phyloP scores from a whole-genome alignment of 2,113 vertebrate genomes.

The Calidris pugnax region DNA sequence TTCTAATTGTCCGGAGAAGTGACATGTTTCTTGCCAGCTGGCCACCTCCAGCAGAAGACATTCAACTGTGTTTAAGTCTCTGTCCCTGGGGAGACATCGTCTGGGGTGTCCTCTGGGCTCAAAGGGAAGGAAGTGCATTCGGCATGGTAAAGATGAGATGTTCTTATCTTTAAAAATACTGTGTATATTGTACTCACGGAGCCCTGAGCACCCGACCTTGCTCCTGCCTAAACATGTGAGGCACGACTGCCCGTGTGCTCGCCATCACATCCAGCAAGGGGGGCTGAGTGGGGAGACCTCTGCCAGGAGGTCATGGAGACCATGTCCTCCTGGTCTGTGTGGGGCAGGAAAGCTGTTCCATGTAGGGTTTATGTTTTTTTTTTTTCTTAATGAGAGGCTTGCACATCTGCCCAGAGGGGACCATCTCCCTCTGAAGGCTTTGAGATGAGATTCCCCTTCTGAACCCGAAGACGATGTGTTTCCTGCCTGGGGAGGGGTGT shows the following conservation, averaged over 20 bases:
- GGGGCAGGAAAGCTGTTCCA: background rate
- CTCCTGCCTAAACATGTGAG: background rate
- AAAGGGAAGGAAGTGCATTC: background rate
- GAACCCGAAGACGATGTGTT: background rate
- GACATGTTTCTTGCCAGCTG: background rate
- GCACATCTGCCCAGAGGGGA: background rate
- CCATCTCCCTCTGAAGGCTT: fast-evolving
- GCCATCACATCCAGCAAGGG: fast-evolving
- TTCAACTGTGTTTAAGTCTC: background rate
- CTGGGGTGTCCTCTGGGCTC: background rate
- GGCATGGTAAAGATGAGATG: background rate
- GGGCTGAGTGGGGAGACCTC: too few relatives aligned
- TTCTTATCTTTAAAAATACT: background rate
- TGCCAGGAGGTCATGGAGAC: too few relatives aligned
- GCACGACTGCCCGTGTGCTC: fast-evolving
- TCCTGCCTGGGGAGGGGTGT: background rate
- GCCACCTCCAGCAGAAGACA: background rate
- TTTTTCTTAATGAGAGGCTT: background rate
- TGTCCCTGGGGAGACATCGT: background rate
- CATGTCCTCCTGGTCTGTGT: fast-evolving
- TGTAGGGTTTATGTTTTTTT: fast-evolving
- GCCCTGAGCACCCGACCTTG: background rate
- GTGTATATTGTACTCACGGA: background rate
- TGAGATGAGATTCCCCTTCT: background rate
- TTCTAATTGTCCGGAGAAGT: background rate